phyloP scores from a whole-genome alignment of 2,888 invertebrate species.

The Reticulitermes lucifugus region DNA sequence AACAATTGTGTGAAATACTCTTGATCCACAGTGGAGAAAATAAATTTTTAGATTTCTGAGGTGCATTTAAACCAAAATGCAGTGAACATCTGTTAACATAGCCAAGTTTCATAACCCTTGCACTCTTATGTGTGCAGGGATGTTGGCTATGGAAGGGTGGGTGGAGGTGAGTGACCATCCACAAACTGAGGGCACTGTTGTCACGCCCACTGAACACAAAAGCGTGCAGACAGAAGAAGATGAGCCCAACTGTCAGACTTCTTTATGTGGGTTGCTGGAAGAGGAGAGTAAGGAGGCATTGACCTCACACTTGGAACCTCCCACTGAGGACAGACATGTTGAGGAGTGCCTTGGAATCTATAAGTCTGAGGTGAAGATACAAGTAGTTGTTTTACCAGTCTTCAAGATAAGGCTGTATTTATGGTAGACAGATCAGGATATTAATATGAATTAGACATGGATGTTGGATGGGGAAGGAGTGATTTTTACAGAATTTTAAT shows the following conservation, averaged over 20 bases:
- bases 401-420: no score
- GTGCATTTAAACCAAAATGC: no score
- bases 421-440: no score
- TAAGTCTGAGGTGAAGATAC: constrained; percentile 69
- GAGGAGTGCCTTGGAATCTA: constrained; percentile 82
- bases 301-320: neutral
- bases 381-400: no score
- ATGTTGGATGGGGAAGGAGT: no score
- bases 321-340: constrained; percentile 59
- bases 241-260: neutral
- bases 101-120: no score
- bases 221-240: constrained; percentile 50
- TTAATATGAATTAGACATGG: no score
- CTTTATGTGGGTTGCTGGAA: neutral
- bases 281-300: neutral
- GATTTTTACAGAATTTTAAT: no score
- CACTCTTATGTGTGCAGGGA: neutral
- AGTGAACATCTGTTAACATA: no score
- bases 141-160: constrained; percentile 27
- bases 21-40: no score
- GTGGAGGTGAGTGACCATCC: constrained; percentile 39
- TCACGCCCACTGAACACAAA: constrained; percentile 52
- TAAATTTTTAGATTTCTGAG: no score
- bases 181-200: neutral
- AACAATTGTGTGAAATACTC: no score